These are phyloP conservation scores for Helarctos malayanus DNA, from an alignment of 2,797 vertebrate genomes.

Conservation along the genomic window DNA sequence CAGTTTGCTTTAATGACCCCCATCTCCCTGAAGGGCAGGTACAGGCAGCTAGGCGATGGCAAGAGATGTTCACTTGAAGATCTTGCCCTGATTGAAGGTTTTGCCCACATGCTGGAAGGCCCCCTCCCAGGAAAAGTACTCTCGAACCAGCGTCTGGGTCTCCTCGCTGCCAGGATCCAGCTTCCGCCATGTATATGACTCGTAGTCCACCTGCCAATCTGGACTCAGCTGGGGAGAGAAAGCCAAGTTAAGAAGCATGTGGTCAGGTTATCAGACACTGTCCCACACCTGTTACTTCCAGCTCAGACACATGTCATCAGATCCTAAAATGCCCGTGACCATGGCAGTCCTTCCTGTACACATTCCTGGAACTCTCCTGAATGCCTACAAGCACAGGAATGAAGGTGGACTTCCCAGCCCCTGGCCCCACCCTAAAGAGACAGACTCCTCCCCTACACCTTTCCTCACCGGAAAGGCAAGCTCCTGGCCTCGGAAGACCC, in stretches of 20 bases:
- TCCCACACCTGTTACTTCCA: neutral
- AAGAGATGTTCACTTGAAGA: constrained; percentile 93
- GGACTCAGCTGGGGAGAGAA: constrained; percentile 89
- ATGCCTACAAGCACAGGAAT: neutral
- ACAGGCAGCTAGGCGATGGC: constrained; percentile 38
- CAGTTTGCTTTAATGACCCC: constrained; percentile 84
- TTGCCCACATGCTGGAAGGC: constrained; percentile 95
- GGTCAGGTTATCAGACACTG: neutral
- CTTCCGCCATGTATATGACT: constrained; percentile 96
- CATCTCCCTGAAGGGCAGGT: constrained; percentile 66
- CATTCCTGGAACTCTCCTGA: neutral
- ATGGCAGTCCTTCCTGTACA: neutral
- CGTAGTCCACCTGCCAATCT: constrained; percentile 97
- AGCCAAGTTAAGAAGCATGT: neutral
- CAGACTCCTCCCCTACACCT: neutral
- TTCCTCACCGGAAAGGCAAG: constrained; percentile 92
- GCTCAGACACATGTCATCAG: neutral
- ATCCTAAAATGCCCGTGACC: neutral
- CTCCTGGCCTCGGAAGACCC: constrained; percentile 96
- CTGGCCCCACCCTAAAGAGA: neutral
- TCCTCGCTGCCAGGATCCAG: constrained; percentile 93
- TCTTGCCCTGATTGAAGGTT: constrained; percentile 95
- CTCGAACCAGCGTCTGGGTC: constrained; percentile 95
- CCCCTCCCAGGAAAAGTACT: constrained; percentile 97
- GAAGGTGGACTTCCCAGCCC: neutral